These are phyloP conservation scores for Xiphorhynchus erythropygius DNA, from an alignment of 2,797 vertebrate genomes.

Conservation along the genomic window DNA sequence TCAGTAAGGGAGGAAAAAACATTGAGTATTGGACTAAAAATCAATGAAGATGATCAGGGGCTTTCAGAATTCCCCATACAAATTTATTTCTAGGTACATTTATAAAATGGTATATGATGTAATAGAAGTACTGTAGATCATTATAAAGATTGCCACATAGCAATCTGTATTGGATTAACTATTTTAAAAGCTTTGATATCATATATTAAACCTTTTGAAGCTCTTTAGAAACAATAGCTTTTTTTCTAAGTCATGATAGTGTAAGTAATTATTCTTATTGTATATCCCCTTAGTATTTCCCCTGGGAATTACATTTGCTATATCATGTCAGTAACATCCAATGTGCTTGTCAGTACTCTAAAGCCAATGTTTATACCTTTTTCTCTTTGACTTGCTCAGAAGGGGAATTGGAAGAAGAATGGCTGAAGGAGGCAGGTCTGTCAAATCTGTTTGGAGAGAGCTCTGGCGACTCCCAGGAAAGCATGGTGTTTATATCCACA, in stretches of 20 bases:
- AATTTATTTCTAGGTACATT: neutral
- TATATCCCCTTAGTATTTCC: neutral
- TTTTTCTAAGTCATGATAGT: neutral
- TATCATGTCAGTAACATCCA: neutral
- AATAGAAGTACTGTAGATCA: neutral
- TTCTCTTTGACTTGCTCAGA: conserved; percentile 76
- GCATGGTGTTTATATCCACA: conserved; percentile 86
- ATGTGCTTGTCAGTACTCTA: neutral
- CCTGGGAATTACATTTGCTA: neutral
- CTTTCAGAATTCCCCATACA: neutral
- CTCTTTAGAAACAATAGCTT: neutral
- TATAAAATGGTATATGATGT: neutral
- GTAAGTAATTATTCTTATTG: neutral
- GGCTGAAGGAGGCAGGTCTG: conserved; percentile 93
- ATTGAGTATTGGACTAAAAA: conserved; percentile 6
- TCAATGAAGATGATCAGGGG: neutral
- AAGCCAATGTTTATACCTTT: neutral
- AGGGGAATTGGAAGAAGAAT: conserved; percentile 94
- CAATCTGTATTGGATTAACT: neutral
- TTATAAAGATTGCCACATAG: neutral
- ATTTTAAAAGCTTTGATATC: neutral
- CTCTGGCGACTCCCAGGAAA: conserved; percentile 86
- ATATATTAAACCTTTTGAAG: neutral
- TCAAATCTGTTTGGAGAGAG: conserved; percentile 85
- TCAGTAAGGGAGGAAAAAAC: neutral